Evolutionary conservation across 2,113 vertebrate genomes (phyloP).

Genomic region (Corapipo altera): DNA sequence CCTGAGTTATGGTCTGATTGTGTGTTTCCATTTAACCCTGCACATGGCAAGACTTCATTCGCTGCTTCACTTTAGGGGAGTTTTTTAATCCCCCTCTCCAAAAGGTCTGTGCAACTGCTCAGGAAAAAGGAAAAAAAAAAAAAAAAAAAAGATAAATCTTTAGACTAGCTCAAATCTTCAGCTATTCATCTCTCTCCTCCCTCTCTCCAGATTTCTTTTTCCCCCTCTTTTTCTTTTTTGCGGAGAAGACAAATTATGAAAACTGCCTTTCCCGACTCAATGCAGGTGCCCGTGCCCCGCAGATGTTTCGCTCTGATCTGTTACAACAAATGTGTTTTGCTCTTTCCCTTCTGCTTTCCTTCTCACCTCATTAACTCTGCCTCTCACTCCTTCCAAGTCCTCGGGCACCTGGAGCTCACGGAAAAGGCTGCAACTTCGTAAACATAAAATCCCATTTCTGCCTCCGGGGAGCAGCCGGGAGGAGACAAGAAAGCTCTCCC

Average conservation of each 20-base stretch:
- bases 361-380: conserved; percentile 74
- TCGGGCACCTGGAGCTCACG: conserved; percentile 56
- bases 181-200: background rate
- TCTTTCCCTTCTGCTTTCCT: conserved; percentile 59
- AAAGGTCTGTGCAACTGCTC: background rate
- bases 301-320: conserved; percentile 47
- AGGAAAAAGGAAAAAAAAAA: background rate
- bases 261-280: background rate
- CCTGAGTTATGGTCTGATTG: conserved; percentile 38
- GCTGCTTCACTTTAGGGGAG: background rate
- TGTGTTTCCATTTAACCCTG: conserved; percentile 60
- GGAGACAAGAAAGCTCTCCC: background rate
- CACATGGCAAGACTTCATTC: conserved; percentile 36
- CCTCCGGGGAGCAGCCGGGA: background rate
- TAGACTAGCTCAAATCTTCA: background rate
- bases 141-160: background rate
- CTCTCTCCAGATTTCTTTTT: background rate
- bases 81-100: background rate
- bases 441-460: conserved; percentile 2
- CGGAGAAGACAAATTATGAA: background rate
- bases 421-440: conserved; percentile 1
- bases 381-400: conserved; percentile 66
- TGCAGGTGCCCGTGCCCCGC: conserved; percentile 2
- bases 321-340: conserved; percentile 32
- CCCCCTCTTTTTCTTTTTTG: background rate